Evolutionary conservation across 2,888 invertebrate genomes (phyloP).

Genomic region (Platynereis dumerilii): DNA sequence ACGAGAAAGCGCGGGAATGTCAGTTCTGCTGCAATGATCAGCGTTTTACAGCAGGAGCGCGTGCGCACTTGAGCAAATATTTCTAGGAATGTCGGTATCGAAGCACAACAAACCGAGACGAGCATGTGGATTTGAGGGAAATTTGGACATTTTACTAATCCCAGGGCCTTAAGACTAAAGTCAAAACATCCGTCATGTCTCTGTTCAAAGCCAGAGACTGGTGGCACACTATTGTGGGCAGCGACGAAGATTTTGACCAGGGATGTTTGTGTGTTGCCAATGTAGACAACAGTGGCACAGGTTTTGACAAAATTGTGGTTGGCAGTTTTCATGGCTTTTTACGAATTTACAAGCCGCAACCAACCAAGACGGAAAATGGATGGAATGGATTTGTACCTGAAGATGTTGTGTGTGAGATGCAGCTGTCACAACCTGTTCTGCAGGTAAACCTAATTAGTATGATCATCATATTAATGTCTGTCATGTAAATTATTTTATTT

Average conservation of each 20-base stretch:
- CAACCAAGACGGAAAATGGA: constrained; percentile 64
- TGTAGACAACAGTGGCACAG: constrained; percentile 63
- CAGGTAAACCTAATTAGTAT: constrained; percentile 64
- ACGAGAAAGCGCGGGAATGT: no score
- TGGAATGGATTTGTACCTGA: constrained; percentile 56
- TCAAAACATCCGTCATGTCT: constrained; percentile 73
- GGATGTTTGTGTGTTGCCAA: constrained; percentile 66
- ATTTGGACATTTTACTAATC: no score
- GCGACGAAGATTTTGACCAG: constrained; percentile 71
- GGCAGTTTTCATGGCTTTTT: constrained; percentile 83
- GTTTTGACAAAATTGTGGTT: constrained; percentile 73
- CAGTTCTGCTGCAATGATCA: no score
- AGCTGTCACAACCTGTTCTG: constrained; percentile 77
- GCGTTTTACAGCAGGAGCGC: no score
- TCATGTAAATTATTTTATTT: no score
- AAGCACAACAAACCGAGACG: no score
- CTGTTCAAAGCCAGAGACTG: constrained; percentile 88
- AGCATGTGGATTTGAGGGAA: no score
- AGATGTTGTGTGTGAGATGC: constrained; percentile 77
- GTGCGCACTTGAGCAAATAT: no score
- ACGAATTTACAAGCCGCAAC: constrained; percentile 73
- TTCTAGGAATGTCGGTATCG: no score
- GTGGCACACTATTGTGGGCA: constrained; percentile 81
- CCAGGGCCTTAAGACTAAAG: background rate
- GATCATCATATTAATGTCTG: no score